Evolutionary conservation across 1,140 invertebrate genomes (phyloP), one percentile per base, ranked within the genome.

Genomic region (Leucophenga varia): DNA sequence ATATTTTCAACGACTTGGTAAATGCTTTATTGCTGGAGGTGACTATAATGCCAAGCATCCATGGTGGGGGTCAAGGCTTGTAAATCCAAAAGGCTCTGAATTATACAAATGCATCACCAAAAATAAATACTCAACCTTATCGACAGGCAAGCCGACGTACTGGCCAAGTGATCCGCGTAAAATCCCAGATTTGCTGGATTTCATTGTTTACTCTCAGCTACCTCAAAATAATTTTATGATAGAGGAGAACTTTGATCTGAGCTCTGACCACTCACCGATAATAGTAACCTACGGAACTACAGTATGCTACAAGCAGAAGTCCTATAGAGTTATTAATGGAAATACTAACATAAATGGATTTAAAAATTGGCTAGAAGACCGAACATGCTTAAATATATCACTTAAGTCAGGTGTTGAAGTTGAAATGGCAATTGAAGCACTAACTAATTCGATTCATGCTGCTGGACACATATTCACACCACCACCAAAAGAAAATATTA

Each of bases 41-140:
- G 72, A 78, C 35, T 77, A 61, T 36, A 78, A 78, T 47, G 67
- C 71, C n/a, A 77, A 78, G 57, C 64, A 76, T 36, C 52, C 43
- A 5, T 37, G 53, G 19, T 77, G 74, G 76, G 74, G 72, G 0
- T 77, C 72, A 3, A 68, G 76, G 49, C 43, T 65, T 22, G 45
- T 32, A 7, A 64, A 48, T 14, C 43, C 67, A 10, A 72, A 51
- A 48, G 64, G 64, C 2, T 48, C 47, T 37, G 52, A 74, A 43
- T 52, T 74, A 3, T 54, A 64, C 12, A 47, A 37, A 49, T 42
- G 55, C 12, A 58, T 68, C 3, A 42, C 45, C 7, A 31, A 13
- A 0, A 59, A 67, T 25, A 47, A 59, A 16, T 43, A 61, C 10
- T 42, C 50, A 19, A 19, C 35, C 14, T 14, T 65, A 20, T 61